Evolutionary conservation across 2,113 vertebrate genomes (phyloP).

Genomic region (Tympanuchus pallidicinctus): DNA sequence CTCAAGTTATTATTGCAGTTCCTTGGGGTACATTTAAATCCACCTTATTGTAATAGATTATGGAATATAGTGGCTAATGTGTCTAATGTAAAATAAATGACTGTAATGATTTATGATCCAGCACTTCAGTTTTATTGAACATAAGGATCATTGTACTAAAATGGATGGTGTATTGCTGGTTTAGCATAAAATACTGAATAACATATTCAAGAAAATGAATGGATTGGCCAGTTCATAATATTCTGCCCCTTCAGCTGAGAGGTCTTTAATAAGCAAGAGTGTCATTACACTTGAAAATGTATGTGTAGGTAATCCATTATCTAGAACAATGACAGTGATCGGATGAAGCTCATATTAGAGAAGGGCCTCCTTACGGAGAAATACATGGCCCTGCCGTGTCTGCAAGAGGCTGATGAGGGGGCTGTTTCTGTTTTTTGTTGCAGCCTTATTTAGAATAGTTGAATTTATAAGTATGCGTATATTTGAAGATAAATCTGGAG

Average conservation of each 20-base stretch:
- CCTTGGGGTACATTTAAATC: constrained; percentile 89
- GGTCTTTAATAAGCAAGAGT: constrained; percentile 88
- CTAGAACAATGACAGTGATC: constrained; percentile 81
- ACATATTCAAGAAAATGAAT: constrained; percentile 88
- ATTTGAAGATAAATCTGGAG: not conserved
- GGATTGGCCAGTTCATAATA: constrained; percentile 88
- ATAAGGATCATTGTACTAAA: constrained; percentile 90
- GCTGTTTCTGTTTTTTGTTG: constrained; percentile 21
- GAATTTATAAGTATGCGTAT: not conserved
- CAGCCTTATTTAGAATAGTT: not conserved
- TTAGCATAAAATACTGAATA: constrained; percentile 90
- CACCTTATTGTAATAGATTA: constrained; percentile 90
- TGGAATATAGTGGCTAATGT: constrained; percentile 88
- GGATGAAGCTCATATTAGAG: constrained; percentile 73
- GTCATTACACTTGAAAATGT: constrained; percentile 88
- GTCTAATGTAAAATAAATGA: constrained; percentile 89
- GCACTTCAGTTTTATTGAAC: constrained; percentile 90
- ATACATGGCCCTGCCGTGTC: constrained; percentile 40
- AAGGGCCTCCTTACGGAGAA: constrained; percentile 54
- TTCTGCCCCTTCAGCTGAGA: constrained; percentile 86
- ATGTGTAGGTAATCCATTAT: constrained; percentile 83
- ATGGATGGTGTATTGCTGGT: constrained; percentile 88
- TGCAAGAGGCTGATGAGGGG: not conserved
- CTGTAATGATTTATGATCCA: constrained; percentile 87
- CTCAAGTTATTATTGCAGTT: constrained; percentile 86